Base-by-base conservation (phyloP, 2,888 invertebrate species). In the Parthenolecanium corni region DNA sequence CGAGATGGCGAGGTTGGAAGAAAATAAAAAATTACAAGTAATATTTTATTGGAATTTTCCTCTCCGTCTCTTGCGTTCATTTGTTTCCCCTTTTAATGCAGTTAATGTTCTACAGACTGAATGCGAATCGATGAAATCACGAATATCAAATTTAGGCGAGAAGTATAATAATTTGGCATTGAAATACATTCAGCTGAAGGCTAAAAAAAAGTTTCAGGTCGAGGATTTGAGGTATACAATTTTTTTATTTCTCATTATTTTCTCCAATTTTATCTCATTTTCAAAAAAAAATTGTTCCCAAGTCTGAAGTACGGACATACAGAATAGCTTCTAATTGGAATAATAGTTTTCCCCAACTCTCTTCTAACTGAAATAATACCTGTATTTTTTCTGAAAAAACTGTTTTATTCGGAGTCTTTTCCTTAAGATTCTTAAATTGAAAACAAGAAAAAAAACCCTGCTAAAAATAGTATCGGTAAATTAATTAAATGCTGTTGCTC, bases 141-240 rank as follows among this genome's bases (percentile, higher is more conserved):
- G 71, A 65, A 66, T 71, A 20, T 67, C 69, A 5, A 65, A 69
- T 20, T 66, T 71, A 21, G 71, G 70, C 20, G 72, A 72, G 64
- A 72, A 71, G 61, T 72, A 72, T 61, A 72, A 72, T 67, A 66
- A 69, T 49, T 65, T 72, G 44, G 72, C 70, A 36, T 67, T 72
- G 31, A 68, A 70, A 47, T 71, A 72, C 64, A 70, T 72, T 36
- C 71, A 71, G 65, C 70, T 70, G 62, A 71, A 71, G 66, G 67
- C 71, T 6, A 71, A 71, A 64, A 68, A 71, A 54, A 71, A 70
- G 67, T 70, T 71, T 64, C 71, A 71, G 65, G 68, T 72, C 14
- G 71, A 71, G 52, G 70, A 71, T 65, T 65, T 71, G 36, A 70
- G 71, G 71, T 70, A 67, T 65, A 53, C 25, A n/a, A 5, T 52